Percentiles rank a stretch among this genome's conserved stretches.
Conservation (phyloP, 2,888 invertebrate species). For the Sinodicranocentrus sp. region DNA sequence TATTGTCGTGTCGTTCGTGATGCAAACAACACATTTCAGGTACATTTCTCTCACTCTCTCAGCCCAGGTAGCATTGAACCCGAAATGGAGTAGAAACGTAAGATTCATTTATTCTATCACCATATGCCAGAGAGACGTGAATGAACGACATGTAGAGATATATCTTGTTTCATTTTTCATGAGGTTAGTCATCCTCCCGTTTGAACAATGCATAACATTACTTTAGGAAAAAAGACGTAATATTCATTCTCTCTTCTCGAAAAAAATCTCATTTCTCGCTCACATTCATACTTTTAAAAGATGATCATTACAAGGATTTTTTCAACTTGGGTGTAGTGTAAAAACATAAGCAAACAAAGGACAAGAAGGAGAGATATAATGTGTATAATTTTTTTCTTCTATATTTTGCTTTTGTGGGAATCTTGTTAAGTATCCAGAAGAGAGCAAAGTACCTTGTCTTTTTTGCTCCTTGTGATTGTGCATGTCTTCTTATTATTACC, state of each 20-base stretch:
- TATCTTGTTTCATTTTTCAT: conserved; percentile 28
- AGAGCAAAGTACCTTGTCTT: conserved; percentile 4
- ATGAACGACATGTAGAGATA: conserved; percentile 1
- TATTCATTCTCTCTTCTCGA: too few relatives aligned
- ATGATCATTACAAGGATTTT: too few relatives aligned
- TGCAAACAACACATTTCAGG: conserved; percentile 40
- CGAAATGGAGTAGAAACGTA: conserved; percentile 5
- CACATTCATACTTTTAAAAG: too few relatives aligned
- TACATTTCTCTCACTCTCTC: conserved; percentile 19
- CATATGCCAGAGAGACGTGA: too few relatives aligned
- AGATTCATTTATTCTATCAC: not conserved
- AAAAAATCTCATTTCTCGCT: too few relatives aligned
- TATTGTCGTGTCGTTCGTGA: conserved; percentile 24
- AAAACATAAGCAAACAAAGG: too few relatives aligned
- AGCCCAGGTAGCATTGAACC: conserved; percentile 53
- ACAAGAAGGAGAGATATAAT: too few relatives aligned
- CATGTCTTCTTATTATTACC: not conserved
- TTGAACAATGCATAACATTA: too few relatives aligned
- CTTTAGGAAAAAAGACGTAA: too few relatives aligned
- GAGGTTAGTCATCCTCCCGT: conserved; percentile 28
- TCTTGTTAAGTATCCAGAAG: conserved; percentile 14
- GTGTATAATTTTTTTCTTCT: too few relatives aligned
- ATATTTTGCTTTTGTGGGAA: conserved; percentile 16
- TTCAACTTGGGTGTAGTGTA: too few relatives aligned
- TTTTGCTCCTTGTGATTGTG: not conserved